These are phyloP conservation scores for Achlya flavicornis DNA, from an alignment of 2,888 invertebrate species.

Conservation along the genomic window DNA sequence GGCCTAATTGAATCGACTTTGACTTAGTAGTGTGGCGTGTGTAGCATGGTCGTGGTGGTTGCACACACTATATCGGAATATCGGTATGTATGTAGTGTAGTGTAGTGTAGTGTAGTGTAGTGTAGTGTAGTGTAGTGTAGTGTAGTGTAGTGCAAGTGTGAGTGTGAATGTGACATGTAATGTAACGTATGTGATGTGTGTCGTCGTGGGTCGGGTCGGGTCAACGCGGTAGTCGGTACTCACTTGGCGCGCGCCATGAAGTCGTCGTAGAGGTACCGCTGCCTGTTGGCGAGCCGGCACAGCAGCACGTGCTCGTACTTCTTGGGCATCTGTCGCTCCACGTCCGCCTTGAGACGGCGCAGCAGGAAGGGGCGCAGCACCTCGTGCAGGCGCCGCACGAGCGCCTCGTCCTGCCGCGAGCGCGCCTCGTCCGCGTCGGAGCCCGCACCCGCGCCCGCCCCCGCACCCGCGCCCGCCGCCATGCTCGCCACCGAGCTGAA, in stretches of 20 bases:
- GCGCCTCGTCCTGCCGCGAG: conserved; percentile 60
- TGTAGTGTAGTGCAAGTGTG: too few relatives aligned
- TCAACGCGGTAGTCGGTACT: too few relatives aligned
- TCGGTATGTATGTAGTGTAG: too few relatives aligned
- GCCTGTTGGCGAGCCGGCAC: conserved; percentile 97
- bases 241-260: conserved; percentile 98
- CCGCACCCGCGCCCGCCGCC: conserved; percentile 56
- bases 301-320: conserved; percentile 98
- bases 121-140: too few relatives aligned
- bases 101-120: too few relatives aligned
- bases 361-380: conserved; percentile 96
- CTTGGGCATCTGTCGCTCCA: conserved; percentile 97
- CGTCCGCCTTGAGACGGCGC: conserved; percentile 95
- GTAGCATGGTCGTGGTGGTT: too few relatives aligned
- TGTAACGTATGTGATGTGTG: not conserved
- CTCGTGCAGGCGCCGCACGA: conserved; percentile 66
- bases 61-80: too few relatives aligned
- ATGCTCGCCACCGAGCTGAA: conserved; percentile 95
- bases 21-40: too few relatives aligned
- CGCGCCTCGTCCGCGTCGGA: conserved; percentile 57
- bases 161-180: too few relatives aligned
- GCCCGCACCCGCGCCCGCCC: conserved; percentile 67
- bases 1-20: too few relatives aligned
- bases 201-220: conserved; percentile 55
- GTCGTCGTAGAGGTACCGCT: conserved; percentile 98